Evolutionary conservation across 2,888 invertebrate genomes (phyloP), one percentile per base, ranked within the genome.

Genomic region (Scrobipalpa costella): DNA sequence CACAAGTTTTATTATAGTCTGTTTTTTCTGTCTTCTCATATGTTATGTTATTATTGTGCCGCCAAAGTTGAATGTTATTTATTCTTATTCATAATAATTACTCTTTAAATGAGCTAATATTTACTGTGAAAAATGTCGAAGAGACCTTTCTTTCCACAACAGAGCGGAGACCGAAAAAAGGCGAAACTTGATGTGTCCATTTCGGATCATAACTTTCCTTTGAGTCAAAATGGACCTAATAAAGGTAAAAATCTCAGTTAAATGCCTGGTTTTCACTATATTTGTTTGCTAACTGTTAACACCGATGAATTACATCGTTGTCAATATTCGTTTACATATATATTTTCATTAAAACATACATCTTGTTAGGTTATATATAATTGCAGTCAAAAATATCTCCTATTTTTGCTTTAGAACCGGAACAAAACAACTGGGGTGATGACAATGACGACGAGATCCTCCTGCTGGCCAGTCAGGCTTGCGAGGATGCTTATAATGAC

Each of bases 391-490:
- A 47, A 61, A 40, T 13, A 65, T 63, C 61, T 63, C 64, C 21
- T 44, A 27, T 38, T 27, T 58, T 60, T 63, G 62, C 64, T 65
- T 13, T 66, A 83, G 81, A 76, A 64, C 63, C 66, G 3, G 71
- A 75, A 15, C 71, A 72, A 64, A 80, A 85, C 63, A 82, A 73
- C 61, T 92, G 92, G 92, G 92, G 88, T 11, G 90, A 92, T 65
- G 92, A 91, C 49, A 85, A 84, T 73, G 91, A 92, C 33, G 91
- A 92, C 52, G 90, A 91, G 72, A 87, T 92, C 40, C 75, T 92
- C 0, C 77, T 92, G 9, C 74, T 90, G 69, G 92, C 90, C 0
- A 92, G 91, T 65, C 92, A 92, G 69, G 92, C 84, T 0, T 91
- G 88, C 67, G 92, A 92, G 66, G 78, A 90, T 33, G 88, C 79